Conservation (phyloP, 23 tunicate species). For the Clavelina lepadiformis region DNA sequence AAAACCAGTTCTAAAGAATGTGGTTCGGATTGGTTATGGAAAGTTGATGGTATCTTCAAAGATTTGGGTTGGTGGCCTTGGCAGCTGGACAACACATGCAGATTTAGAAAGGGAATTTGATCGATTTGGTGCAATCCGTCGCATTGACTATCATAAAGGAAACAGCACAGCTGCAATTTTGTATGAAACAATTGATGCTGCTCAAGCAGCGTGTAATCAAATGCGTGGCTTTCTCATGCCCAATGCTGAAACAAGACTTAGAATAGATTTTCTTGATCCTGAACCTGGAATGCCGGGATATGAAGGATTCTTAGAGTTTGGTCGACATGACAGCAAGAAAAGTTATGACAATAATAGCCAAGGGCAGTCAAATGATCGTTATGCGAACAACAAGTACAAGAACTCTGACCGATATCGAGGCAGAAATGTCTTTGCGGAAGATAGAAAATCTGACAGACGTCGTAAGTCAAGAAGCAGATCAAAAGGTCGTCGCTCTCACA, state of each 20-base stretch:
- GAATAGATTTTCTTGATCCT: constrained; percentile 81
- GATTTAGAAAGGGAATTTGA: constrained; percentile 89
- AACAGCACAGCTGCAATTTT: constrained; percentile 62
- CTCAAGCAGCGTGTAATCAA: constrained; percentile 84
- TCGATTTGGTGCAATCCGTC: constrained; percentile 87
- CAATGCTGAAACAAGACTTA: constrained; percentile 68
- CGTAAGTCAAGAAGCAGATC: constrained; percentile 22
- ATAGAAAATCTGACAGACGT: constrained; percentile 10
- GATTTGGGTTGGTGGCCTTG: constrained; percentile 98
- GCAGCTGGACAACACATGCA: constrained; percentile 67
- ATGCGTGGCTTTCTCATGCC: constrained; percentile 95
- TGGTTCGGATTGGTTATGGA: constrained; percentile 91
- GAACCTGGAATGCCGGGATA: constrained; percentile 73
- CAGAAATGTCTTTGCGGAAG: constrained; percentile 31
- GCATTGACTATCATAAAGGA: constrained; percentile 74
- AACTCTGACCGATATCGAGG: constrained; percentile 42
- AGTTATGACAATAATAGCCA: constrained; percentile 9
- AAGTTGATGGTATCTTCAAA: constrained; percentile 71
- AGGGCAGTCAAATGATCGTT: constrained; percentile 21
- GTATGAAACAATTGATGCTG: constrained; percentile 92
- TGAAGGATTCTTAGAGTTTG: constrained; percentile 39
- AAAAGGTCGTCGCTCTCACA: constrained; percentile 1
- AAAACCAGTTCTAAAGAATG: constrained; percentile 62
- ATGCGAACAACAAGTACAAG: constrained; percentile 28
- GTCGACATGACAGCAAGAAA: constrained; percentile 37